Percentiles rank a stretch among this genome's conserved stretches.
Evolutionary conservation across 1,140 invertebrate genomes (phyloP).

Genomic region (Mactra quadrangularis): DNA sequence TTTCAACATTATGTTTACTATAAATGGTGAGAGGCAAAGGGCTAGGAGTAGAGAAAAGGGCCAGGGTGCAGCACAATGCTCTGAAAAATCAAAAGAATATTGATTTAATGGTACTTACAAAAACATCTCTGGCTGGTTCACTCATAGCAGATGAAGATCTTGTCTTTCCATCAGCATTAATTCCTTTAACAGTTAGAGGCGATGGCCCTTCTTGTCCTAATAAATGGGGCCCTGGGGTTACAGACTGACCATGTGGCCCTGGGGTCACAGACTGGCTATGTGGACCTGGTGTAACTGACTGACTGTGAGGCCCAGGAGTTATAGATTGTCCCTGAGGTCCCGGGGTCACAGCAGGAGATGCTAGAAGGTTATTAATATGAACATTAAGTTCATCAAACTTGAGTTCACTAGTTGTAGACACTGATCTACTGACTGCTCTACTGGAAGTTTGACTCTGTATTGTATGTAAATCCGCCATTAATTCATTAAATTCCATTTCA

Average conservation of each 20-base stretch:
- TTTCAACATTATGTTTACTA: no score
- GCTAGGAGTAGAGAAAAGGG: no score
- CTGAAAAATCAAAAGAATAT: no score
- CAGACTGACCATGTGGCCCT: not conserved
- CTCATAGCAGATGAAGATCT: conserved; percentile 57
- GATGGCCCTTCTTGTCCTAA: conserved; percentile 28
- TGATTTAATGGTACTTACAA: conserved; percentile 27
- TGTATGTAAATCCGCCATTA: conserved; percentile 50
- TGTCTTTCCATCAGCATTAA: conserved; percentile 21
- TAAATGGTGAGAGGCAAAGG: no score
- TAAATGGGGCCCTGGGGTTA: not conserved
- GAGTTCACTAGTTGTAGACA: conserved; percentile 62
- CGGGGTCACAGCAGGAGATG: conserved; percentile 59
- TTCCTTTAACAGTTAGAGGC: conserved; percentile 32
- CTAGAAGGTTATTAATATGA: conserved; percentile 50
- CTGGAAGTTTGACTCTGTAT: conserved; percentile 61
- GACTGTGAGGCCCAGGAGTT: not conserved
- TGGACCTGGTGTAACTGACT: conserved; percentile 34
- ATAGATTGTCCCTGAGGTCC: conserved; percentile 12
- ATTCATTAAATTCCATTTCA: conserved; percentile 56
- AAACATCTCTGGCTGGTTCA: conserved; percentile 53
- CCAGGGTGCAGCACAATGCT: no score
- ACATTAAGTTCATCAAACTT: conserved; percentile 66
- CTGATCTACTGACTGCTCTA: conserved; percentile 66
- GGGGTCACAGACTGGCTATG: not conserved